phyloP scores from a whole-genome alignment of 1,140 invertebrate species.

The Daktulosphaira vitifoliae region DNA sequence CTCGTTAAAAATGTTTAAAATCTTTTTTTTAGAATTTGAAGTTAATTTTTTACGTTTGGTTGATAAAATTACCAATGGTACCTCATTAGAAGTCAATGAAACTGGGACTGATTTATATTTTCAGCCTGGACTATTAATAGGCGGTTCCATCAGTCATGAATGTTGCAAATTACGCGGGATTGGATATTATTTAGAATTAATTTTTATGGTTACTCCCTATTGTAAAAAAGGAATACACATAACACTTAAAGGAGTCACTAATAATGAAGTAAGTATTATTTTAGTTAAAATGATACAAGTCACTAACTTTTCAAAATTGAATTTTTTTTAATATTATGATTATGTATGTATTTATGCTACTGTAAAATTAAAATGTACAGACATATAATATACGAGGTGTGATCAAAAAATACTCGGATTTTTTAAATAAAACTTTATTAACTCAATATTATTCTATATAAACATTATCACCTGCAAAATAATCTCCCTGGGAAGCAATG shows the following conservation, averaged over 20 bases:
- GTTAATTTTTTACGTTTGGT: constrained; percentile 80
- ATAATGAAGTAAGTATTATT: constrained; percentile 56
- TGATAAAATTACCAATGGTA: constrained; percentile 91
- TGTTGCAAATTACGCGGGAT: constrained; percentile 75
- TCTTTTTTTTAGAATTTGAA: constrained; percentile 82
- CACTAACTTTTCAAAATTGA: not conserved
- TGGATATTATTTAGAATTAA: constrained; percentile 84
- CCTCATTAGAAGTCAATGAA: constrained; percentile 79
- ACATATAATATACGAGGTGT: too few species aligned
- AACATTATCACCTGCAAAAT: too few species aligned
- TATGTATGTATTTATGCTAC: too few species aligned
- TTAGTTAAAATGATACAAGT: constrained; percentile 38
- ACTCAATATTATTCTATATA: too few species aligned
- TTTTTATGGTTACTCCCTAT: constrained; percentile 86
- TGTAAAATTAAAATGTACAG: too few species aligned
- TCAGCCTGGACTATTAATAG: constrained; percentile 79
- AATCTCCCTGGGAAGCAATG: too few species aligned
- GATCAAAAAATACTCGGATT: too few species aligned
- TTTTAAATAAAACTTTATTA: too few species aligned
- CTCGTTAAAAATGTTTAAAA: too few species aligned
- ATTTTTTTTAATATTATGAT: not conserved
- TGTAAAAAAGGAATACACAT: constrained; percentile 81
- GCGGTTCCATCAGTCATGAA: constrained; percentile 78
- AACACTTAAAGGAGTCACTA: constrained; percentile 80
- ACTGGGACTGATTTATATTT: constrained; percentile 85